Evolutionary conservation across 2,888 invertebrate genomes (phyloP).

Genomic region (Pandemis cinnamomeana): DNA sequence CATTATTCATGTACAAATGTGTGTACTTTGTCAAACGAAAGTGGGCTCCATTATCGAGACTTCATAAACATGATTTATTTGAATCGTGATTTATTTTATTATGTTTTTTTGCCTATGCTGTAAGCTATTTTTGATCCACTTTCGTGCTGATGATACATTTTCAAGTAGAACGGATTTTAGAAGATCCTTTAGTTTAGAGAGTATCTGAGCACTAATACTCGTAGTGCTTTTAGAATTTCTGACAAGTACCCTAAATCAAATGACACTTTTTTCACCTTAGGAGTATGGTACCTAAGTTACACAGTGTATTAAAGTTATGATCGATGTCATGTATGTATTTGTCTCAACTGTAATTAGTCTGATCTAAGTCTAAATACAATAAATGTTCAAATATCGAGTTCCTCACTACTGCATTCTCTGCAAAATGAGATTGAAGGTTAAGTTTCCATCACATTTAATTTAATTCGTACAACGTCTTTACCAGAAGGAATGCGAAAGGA

Average conservation of each 20-base stretch:
- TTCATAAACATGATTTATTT: slow-evolving; percentile 11
- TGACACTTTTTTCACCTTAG: no score
- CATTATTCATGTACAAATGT: slow-evolving; percentile 21
- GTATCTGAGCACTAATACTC: not conserved
- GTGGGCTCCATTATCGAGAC: slow-evolving; percentile 16
- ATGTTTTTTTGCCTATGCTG: not conserved
- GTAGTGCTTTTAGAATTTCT: not conserved
- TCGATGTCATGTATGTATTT: no score
- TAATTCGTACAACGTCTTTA: not conserved
- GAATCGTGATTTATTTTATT: slow-evolving; percentile 14
- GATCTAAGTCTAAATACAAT: not conserved
- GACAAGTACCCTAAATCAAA: no score
- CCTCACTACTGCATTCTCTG: not conserved
- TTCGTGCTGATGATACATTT: not conserved
- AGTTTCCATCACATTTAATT: not conserved
- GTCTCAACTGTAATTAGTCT: not conserved
- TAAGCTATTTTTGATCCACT: not conserved
- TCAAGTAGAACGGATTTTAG: not conserved
- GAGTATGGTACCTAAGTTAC: no score
- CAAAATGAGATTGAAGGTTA: not conserved
- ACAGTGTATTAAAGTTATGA: no score
- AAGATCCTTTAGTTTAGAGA: not conserved
- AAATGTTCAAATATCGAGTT: not conserved
- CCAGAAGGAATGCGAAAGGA: slow-evolving; percentile 1
- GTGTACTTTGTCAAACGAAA: slow-evolving; percentile 17